phyloP scores from a whole-genome alignment of 1,140 invertebrate genomes.

The Lordiphosa clarofinis region DNA sequence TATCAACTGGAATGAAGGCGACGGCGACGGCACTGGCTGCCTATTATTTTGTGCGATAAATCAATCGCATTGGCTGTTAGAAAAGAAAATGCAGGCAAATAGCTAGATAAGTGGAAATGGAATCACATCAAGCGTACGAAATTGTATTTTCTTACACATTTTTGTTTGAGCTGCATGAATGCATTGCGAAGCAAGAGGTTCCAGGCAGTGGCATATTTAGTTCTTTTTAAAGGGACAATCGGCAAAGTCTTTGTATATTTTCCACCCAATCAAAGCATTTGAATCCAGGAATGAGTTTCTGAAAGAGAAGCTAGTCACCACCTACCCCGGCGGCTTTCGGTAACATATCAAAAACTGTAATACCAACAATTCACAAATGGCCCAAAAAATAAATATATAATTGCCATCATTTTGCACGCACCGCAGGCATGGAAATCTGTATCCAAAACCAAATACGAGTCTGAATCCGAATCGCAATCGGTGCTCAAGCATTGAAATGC shows the following conservation, averaged over 20 bases:
- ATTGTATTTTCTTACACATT: constrained; percentile 48
- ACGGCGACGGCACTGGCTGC: constrained; percentile 42
- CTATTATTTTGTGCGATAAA: constrained; percentile 67
- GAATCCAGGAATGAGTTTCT: too few species aligned
- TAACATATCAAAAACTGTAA: neutral
- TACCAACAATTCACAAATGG: neutral
- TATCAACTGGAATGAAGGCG: constrained; percentile 44
- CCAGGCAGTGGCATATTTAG: too few species aligned
- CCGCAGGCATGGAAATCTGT: constrained; percentile 28
- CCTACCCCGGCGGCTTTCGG: too few species aligned
- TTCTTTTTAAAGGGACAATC: too few species aligned
- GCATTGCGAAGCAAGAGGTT: too few species aligned
- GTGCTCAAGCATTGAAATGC: constrained; percentile 49
- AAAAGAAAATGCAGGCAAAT: constrained; percentile 47
- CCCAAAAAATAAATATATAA: constrained; percentile 36
- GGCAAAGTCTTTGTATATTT: too few species aligned
- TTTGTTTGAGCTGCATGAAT: constrained; percentile 13
- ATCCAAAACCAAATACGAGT: constrained; percentile 39
- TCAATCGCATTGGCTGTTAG: constrained; percentile 47
- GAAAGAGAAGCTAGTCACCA: too few species aligned
- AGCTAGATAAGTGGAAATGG: constrained; percentile 53
- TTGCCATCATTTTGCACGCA: constrained; percentile 69
- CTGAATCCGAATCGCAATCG: constrained; percentile 26
- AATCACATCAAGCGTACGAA: constrained; percentile 47
- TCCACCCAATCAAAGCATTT: too few species aligned